Evolutionary conservation across 1,140 invertebrate genomes (phyloP).

Genomic region (Drosophila lowei): DNA sequence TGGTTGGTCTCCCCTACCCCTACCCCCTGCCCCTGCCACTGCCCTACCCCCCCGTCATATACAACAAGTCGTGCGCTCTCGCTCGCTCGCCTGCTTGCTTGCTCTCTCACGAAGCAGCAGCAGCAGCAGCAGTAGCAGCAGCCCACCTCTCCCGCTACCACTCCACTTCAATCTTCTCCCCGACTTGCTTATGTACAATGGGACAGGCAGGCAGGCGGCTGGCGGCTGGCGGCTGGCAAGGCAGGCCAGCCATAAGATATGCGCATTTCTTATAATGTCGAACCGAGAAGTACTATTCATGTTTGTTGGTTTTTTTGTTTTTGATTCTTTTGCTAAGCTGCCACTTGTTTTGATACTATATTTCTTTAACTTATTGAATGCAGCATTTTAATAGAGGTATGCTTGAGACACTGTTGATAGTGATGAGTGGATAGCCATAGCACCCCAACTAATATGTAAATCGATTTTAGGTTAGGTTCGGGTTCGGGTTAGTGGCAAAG

Average conservation of each 20-base stretch:
- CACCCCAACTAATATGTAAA: conserved; percentile 68
- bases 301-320: conserved; percentile 54
- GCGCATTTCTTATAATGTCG: conserved; percentile 76
- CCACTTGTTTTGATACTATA: conserved; percentile 67
- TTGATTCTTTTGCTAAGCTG: conserved; percentile 69
- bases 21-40: neutral
- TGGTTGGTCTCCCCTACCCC: neutral
- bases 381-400: neutral
- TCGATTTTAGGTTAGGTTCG: conserved; percentile 35
- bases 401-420: neutral
- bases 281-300: conserved; percentile 53
- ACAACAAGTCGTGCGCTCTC: conserved; percentile 64
- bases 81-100: conserved; percentile 41
- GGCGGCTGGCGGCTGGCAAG: neutral
- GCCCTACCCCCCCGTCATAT: conserved; percentile 43
- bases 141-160: conserved; percentile 29
- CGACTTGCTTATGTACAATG: conserved; percentile 68
- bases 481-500: conserved; percentile 35
- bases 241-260: conserved; percentile 69
- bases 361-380: conserved; percentile 27
- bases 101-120: conserved; percentile 45
- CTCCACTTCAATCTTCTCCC: conserved; percentile 34
- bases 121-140: conserved; percentile 27
- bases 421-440: neutral
- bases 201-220: conserved; percentile 18